phyloP scores from a whole-genome alignment of 1,140 invertebrate species.

The Brachystomella parvula region DNA sequence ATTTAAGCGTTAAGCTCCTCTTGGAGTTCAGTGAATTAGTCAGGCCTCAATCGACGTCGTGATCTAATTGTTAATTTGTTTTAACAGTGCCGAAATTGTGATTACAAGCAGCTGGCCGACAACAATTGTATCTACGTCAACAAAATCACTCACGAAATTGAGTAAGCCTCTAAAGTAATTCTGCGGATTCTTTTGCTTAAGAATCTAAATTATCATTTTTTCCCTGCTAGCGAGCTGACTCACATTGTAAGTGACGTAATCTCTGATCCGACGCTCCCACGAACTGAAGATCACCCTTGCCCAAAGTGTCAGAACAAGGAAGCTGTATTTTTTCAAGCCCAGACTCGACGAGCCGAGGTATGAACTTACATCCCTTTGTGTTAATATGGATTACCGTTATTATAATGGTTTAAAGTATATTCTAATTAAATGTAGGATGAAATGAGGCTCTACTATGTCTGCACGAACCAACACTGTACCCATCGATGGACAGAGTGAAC shows the following conservation, averaged over 20 bases:
- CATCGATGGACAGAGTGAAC: slow-evolving; percentile 98
- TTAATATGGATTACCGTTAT: too few relatives aligned
- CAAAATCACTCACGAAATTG: slow-evolving; percentile 99
- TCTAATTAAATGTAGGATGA: slow-evolving; percentile 62
- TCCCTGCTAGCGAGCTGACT: slow-evolving; percentile 74
- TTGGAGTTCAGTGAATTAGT: too few relatives aligned
- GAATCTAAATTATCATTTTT: not conserved
- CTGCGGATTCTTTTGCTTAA: not conserved
- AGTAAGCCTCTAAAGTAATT: slow-evolving; percentile 57
- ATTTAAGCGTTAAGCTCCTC: slow-evolving; percentile 2
- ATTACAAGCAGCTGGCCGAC: slow-evolving; percentile 90
- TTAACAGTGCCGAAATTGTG: slow-evolving; percentile 84
- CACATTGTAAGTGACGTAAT: slow-evolving; percentile 97
- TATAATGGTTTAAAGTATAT: too few relatives aligned
- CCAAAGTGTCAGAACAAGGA: slow-evolving; percentile 89
- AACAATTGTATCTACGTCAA: slow-evolving; percentile 99
- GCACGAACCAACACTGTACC: slow-evolving; percentile 82
- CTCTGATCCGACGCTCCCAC: slow-evolving; percentile 92
- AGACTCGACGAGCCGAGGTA: slow-evolving; percentile 84
- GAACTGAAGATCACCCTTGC: slow-evolving; percentile 96
- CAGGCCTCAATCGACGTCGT: too few relatives aligned
- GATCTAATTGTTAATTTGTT: slow-evolving; percentile 40
- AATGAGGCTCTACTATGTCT: slow-evolving; percentile 99
- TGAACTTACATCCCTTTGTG: slow-evolving; percentile 13
- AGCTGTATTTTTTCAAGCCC: slow-evolving; percentile 89